A percentile compares a stretch with the other conserved stretches of the same genome.
phyloP scores from a whole-genome alignment of 2,888 invertebrate species.

The Odontomyia ornata region DNA sequence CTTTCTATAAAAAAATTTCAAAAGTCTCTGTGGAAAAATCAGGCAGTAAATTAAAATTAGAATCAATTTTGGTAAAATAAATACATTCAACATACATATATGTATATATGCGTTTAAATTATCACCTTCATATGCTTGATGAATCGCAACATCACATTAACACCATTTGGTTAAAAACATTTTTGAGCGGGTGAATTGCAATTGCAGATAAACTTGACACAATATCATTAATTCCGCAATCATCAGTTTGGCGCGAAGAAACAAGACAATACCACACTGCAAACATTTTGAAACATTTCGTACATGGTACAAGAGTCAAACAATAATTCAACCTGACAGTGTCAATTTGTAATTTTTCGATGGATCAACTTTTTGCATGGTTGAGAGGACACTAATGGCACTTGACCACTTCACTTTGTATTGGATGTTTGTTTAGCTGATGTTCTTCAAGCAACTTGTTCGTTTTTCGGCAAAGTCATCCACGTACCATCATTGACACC shows the following conservation, averaged over 20 bases:
- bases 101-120: too few species aligned
- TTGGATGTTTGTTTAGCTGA: slow-evolving; percentile 38
- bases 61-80: background rate
- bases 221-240: background rate
- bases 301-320: slow-evolving; percentile 27
- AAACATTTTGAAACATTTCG: slow-evolving; percentile 26
- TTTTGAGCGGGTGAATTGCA: slow-evolving; percentile 5
- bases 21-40: too few species aligned
- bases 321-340: slow-evolving; percentile 49
- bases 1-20: too few species aligned
- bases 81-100: too few species aligned
- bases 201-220: background rate
- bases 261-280: slow-evolving; percentile 22
- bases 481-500: slow-evolving; percentile 4
- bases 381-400: slow-evolving; percentile 45
- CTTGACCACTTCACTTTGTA: slow-evolving; percentile 32
- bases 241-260: background rate
- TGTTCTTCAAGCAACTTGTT: slow-evolving; percentile 29
- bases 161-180: background rate
- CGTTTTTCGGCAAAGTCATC: slow-evolving; percentile 34
- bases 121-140: too few species aligned
- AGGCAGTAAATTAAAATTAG: too few species aligned
- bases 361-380: slow-evolving; percentile 45
- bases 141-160: background rate
- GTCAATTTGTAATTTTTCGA: slow-evolving; percentile 49